Evolutionary conservation across 2,113 vertebrate species (phyloP).

Genomic region (Podarcis muralis): DNA sequence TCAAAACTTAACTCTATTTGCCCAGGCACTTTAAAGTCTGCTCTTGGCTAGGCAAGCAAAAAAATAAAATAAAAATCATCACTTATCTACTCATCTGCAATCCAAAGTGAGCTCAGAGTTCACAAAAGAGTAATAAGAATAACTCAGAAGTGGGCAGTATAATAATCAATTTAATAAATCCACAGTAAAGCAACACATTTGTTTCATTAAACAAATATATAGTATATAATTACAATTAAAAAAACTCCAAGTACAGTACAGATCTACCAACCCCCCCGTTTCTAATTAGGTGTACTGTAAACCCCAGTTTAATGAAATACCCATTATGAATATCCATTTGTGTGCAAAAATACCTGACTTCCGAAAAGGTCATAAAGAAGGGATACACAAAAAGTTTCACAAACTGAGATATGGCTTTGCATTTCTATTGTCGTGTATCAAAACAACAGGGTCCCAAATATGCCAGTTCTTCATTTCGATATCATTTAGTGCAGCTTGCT

Average conservation of each 20-base stretch:
- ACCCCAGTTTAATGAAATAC: conserved; percentile 68
- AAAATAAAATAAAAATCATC: not conserved
- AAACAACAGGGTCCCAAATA: conserved; percentile 54
- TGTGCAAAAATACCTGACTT: conserved; percentile 76
- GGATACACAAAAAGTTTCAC: conserved; percentile 49
- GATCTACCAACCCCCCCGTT: conserved; percentile 64
- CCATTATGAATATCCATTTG: conserved; percentile 62
- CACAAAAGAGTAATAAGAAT: conserved; percentile 6
- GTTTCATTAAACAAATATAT: conserved; percentile 75
- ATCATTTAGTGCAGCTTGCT: conserved; percentile 42
- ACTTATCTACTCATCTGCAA: not conserved
- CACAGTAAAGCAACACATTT: conserved; percentile 70
- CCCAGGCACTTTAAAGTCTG: not conserved
- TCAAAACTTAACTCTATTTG: no score
- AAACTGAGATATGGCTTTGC: conserved; percentile 76
- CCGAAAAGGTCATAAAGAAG: conserved; percentile 53
- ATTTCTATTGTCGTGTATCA: conserved; percentile 39
- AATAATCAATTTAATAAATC: conserved; percentile 76
- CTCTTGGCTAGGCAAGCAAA: not conserved
- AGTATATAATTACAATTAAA: conserved; percentile 75
- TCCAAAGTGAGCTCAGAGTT: not conserved
- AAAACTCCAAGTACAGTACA: conserved; percentile 77
- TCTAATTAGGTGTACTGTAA: conserved; percentile 72
- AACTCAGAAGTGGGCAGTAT: conserved; percentile 54
- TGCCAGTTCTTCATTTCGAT: conserved; percentile 26